Evolutionary conservation across 2,888 invertebrate genomes (phyloP).

Genomic region (Teinopalpus imperialis): DNA sequence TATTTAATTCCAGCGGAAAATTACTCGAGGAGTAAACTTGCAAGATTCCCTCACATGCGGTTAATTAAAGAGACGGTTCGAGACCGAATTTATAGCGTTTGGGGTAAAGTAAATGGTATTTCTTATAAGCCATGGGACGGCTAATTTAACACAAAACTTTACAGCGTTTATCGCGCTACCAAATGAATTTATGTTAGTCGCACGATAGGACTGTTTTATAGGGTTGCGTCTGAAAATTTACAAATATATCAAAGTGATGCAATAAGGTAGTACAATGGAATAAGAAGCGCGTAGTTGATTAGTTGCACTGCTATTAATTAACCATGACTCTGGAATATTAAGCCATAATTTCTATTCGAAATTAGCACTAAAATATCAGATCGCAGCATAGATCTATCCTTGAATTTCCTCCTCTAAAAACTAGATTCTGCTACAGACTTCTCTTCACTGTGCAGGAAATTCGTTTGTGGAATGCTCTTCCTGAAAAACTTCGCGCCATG

Average conservation of each 20-base stretch:
- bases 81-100: constrained; percentile 24
- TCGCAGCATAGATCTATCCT: too few species aligned
- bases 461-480: too few species aligned
- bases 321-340: too few species aligned
- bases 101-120: constrained; percentile 23
- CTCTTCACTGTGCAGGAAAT: too few species aligned
- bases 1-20: constrained; percentile 1
- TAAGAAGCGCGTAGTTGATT: too few species aligned
- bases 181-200: constrained; percentile 23
- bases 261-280: too few species aligned
- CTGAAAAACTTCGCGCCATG: too few species aligned
- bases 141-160: constrained; percentile 26
- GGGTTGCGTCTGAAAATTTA: constrained; percentile 12
- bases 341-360: too few species aligned
- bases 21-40: constrained; percentile 18
- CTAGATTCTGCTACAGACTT: too few species aligned
- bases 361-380: too few species aligned
- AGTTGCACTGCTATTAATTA: too few species aligned
- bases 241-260: constrained; percentile 3
- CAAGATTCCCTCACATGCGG: constrained; percentile 16
- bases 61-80: constrained; percentile 23
- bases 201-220: constrained; percentile 11
- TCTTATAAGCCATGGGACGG: constrained; percentile 25
- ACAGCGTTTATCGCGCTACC: constrained; percentile 22
- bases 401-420: too few species aligned